Conservation (phyloP, 2,113 vertebrate species). For the Miniopterus natalensis region DNA sequence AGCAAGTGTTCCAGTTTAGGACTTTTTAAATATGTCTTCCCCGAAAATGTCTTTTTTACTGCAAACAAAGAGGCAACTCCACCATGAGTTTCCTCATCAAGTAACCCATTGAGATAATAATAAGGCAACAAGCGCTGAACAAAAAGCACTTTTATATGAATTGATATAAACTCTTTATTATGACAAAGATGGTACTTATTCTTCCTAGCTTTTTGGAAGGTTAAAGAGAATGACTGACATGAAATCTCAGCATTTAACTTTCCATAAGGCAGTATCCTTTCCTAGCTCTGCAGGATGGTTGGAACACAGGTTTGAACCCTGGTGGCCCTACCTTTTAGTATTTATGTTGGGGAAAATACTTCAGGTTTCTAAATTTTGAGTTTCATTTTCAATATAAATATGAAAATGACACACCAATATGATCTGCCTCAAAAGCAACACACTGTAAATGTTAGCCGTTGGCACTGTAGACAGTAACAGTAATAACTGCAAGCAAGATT, state of each 20-base stretch:
- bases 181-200: slow-evolving; percentile 4
- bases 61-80: neutral
- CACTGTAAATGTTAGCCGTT: neutral
- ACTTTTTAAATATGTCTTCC: neutral
- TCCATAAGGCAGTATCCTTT: neutral
- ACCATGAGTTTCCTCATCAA: neutral
- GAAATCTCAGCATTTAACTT: neutral
- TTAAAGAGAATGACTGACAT: neutral
- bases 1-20: neutral
- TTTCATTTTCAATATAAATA: neutral
- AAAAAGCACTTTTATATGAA: neutral
- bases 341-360: neutral
- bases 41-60: neutral
- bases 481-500: neutral
- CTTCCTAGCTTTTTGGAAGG: neutral
- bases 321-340: neutral
- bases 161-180: neutral
- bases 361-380: slow-evolving; percentile 29
- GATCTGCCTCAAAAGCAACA: neutral
- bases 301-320: neutral
- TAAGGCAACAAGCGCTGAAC: neutral
- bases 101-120: neutral
- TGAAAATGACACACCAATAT: neutral
- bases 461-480: neutral
- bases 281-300: neutral